Evolutionary conservation across 2,888 invertebrate genomes (phyloP), one percentile per base, ranked within the genome.

Genomic region (Lutraria lutraria): DNA sequence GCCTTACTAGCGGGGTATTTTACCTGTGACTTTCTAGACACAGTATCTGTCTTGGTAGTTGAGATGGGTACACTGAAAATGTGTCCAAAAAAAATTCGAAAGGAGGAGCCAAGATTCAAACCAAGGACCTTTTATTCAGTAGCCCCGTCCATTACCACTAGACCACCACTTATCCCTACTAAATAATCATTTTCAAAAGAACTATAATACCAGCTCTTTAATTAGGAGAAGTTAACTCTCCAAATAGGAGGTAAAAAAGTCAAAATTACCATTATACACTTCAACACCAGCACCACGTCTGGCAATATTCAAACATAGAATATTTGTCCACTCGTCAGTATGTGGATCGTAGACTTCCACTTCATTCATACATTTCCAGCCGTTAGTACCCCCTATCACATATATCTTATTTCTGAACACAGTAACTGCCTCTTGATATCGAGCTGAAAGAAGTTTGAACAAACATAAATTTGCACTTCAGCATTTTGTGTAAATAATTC

Each of bases 311-410:
- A 98, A 97, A 93, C 97, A 97, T n/a, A 98, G 98, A 21, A 98
- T 98, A 34, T 97, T 97, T 85, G 97, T 96, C 98, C 98, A 98
- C 0, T 96, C 95, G 94, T 98, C 97, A 0, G 97, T 97, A 82
- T 97, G 96, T 0, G 98, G 97, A 95, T 98, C 97, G 95, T 98
- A 98, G 6, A 97, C 97, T 96, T 98, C 98, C 0, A 98, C 98
- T 0, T 98, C 97, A 92, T 97, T 97, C 43, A 98, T 97, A 96
- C 98, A 98, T 97, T 98, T 98, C 98, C 98, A 98, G n/a, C 98
- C 97, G 97, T 98, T 98, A 96, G 98, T 98, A 53, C 99, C 98
- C 89, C 98, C 99, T 89, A 98, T 98, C 54, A 98, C 98, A 97
- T 98, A 98, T 87, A 98, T 97, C 94, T 97, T 97, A 89, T 97